Evolutionary conservation across 2,797 vertebrate species (phyloP), one percentile per base, ranked within the genome.

Genomic region (Acanthurus leucopareius): DNA sequence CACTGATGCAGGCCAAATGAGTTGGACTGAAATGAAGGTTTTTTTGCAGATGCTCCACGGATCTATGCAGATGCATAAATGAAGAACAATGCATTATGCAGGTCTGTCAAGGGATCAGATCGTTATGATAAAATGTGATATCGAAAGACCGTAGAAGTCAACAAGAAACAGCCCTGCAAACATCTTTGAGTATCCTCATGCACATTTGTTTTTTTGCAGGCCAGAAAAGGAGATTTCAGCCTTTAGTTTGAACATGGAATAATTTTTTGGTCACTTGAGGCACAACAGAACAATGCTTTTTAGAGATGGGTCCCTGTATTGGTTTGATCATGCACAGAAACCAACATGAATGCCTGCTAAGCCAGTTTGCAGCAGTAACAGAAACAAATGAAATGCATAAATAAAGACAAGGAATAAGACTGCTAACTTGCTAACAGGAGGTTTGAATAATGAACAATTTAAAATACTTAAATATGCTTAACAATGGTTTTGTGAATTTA

Each of bases 11-110:
- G 73, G 22, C 49, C 22, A 28, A 57, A 25, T 54, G 52, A 40
- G 10, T 10, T 40, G 14, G 40, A n/a, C 14, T 49, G 20, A 64
- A 69, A 72, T 44, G 17, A 74, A 73, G 22, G 47, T 49, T 40
- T n/a, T n/a, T 52, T 35, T 32, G 28, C 28, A 32, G 28, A 32
- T 32, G 40, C 32, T 35, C 32, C 32, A 35, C 32, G 16, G 16
- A 53, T 20, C 25, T 48, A 13, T 19, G 38, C 38, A 42, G 20
- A 59, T 59, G 35, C 10, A 42, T 40, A 13, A 52, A 61, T 61
- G 59, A 20, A 42, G 10, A 44, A 40, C 19, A 22, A 8, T 19
- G 10, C 0, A 3, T 25, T 22, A 38, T 16, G 19, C 11, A 3
- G 14, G 16, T 25, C 20, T 45, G 32, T 7, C 32, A 35, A 16